A percentile compares a stretch with the other conserved stretches of the same genome.
phyloP scores from a whole-genome alignment of 2,113 vertebrate species.

The Theropithecus gelada region DNA sequence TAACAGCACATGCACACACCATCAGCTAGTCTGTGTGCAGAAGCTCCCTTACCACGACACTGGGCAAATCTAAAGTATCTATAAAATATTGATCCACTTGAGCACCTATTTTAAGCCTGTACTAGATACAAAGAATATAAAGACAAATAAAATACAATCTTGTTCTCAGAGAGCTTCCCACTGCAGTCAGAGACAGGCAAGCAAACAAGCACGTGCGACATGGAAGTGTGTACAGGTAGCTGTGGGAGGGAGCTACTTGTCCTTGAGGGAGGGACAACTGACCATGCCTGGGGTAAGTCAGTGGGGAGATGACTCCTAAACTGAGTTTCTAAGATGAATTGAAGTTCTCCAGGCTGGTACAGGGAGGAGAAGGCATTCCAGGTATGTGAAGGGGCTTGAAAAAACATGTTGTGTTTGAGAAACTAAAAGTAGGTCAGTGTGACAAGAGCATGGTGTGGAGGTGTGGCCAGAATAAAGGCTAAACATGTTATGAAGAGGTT shows the following conservation, averaged over 20 bases:
- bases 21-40: not conserved
- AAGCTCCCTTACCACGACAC: not conserved
- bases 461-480: not conserved
- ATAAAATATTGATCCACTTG: not conserved
- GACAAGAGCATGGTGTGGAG: not conserved
- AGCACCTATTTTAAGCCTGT: slow-evolving; percentile 22
- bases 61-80: not conserved
- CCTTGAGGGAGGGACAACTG: not conserved
- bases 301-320: not conserved
- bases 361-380: not conserved
- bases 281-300: not conserved
- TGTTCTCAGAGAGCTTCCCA: slow-evolving; percentile 9
- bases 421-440: slow-evolving; percentile 65
- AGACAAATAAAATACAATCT: slow-evolving; percentile 25
- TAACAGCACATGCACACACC: not conserved
- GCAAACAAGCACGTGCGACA: not conserved
- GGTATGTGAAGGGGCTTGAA: slow-evolving; percentile 45
- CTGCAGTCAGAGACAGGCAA: not conserved
- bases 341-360: not conserved
- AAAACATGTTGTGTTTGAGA: slow-evolving; percentile 3
- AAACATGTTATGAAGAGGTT: not conserved
- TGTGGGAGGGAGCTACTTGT: not conserved
- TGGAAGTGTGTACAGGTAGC: not conserved
- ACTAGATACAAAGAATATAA: not conserved
- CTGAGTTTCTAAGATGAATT: slow-evolving; percentile 40